Conservation (phyloP, 2,888 invertebrate genomes). For the Pyrrhosoma nymphula region DNA sequence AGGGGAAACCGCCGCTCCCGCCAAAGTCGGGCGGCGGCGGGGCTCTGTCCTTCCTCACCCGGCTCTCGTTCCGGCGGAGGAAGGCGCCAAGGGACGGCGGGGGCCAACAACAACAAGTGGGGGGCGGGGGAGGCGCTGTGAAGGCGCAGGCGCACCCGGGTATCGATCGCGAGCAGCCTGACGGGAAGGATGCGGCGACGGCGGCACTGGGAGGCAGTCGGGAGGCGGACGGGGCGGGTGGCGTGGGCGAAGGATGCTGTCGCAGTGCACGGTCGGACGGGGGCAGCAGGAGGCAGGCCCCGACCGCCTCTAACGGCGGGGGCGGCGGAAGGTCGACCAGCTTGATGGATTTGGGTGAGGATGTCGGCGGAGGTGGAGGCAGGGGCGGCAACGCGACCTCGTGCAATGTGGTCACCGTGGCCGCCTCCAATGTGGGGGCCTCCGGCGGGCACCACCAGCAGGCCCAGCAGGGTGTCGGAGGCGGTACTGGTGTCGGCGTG, state of each 20-base stretch:
- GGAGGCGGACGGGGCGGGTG: constrained; percentile 33
- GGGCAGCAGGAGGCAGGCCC: constrained; percentile 58
- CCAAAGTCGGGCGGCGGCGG: constrained; percentile 47
- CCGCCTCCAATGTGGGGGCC: constrained; percentile 75
- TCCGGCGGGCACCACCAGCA: constrained; percentile 71
- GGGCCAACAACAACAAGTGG: background rate
- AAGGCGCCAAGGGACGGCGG: constrained; percentile 32
- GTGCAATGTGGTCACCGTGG: constrained; percentile 77
- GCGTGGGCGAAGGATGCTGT: constrained; percentile 14
- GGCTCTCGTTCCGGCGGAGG: constrained; percentile 61
- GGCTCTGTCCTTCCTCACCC: constrained; percentile 51
- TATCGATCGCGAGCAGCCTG: constrained; percentile 57
- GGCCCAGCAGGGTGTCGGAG: constrained; percentile 68
- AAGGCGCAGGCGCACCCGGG: constrained; percentile 64
- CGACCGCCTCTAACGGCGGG: constrained; percentile 70
- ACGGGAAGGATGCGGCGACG: constrained; percentile 32
- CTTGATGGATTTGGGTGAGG: constrained; percentile 69
- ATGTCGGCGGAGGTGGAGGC: constrained; percentile 70
- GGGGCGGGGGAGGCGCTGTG: background rate
- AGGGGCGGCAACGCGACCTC: constrained; percentile 67
- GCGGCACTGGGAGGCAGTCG: constrained; percentile 38
- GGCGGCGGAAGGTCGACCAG: constrained; percentile 70
- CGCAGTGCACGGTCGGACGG: constrained; percentile 37
- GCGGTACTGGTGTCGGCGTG: constrained; percentile 76
- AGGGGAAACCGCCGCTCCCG: constrained; percentile 53